A percentile compares a stretch with the other conserved stretches of the same genome.
Evolutionary conservation across 2,113 vertebrate genomes (phyloP).

Genomic region (Sinosuthora webbiana): DNA sequence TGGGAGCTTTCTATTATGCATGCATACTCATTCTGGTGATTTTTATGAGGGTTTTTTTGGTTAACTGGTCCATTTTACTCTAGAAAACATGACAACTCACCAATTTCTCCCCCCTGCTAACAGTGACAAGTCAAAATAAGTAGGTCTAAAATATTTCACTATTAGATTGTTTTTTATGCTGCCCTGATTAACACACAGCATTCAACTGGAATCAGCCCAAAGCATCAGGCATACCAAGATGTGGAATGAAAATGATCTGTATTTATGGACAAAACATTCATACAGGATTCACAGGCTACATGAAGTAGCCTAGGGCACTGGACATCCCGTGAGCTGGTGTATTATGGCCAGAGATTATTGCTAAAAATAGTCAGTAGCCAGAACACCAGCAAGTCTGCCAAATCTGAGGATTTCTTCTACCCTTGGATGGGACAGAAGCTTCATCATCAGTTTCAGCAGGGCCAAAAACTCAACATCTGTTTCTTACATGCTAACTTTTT

Average conservation of each 20-base stretch:
- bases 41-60: background rate
- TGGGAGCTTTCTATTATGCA: background rate
- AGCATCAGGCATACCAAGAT: background rate
- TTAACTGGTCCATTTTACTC: background rate
- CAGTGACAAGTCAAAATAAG: background rate
- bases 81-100: background rate
- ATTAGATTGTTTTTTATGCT: background rate
- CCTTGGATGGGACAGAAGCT: background rate
- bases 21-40: background rate
- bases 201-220: background rate
- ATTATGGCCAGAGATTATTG: background rate
- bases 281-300: background rate
- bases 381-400: background rate
- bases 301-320: background rate
- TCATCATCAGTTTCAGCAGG: background rate
- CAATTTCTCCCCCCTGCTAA: background rate
- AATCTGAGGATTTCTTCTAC: background rate
- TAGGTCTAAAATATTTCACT: background rate
- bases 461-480: background rate
- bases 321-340: background rate
- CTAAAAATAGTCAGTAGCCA: background rate
- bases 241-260: background rate
- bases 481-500: background rate
- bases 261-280: background rate
- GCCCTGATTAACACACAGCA: background rate